A percentile compares a stretch with the other conserved stretches of the same genome.
phyloP scores from a whole-genome alignment of 2,113 vertebrate genomes.

The Phasianus colchicus region DNA sequence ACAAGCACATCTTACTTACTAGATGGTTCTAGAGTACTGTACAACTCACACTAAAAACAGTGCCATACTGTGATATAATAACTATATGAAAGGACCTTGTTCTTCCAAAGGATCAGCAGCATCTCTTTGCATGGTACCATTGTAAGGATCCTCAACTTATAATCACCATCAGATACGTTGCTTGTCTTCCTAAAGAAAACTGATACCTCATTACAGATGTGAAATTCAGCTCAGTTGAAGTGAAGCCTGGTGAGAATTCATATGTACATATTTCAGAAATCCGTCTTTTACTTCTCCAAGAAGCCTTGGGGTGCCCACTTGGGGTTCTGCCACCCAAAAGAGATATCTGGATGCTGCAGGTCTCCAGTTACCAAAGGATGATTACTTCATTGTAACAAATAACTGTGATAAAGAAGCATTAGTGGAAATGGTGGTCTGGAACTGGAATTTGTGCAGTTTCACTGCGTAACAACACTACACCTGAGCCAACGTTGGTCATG shows the following conservation, averaged over 20 bases:
- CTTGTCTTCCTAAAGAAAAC: conserved; percentile 39
- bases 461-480: neutral
- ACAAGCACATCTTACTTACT: neutral
- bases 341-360: neutral
- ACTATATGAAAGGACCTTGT: neutral
- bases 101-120: conserved; percentile 22
- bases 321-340: neutral
- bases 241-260: neutral
- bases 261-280: neutral
- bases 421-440: neutral
- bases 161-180: neutral
- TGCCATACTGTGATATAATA: neutral
- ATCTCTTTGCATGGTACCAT: neutral
- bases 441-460: neutral
- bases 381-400: neutral
- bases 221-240: conserved; percentile 31
- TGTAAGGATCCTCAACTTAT: conserved; percentile 30
- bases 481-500: neutral
- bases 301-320: neutral
- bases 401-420: neutral
- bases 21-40: neutral
- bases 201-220: neutral
- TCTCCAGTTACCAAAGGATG: neutral
- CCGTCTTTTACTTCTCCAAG: conserved; percentile 20
- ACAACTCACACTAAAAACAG: neutral